phyloP scores from a whole-genome alignment of 2,888 invertebrate genomes.

The Melanotus villosus region DNA sequence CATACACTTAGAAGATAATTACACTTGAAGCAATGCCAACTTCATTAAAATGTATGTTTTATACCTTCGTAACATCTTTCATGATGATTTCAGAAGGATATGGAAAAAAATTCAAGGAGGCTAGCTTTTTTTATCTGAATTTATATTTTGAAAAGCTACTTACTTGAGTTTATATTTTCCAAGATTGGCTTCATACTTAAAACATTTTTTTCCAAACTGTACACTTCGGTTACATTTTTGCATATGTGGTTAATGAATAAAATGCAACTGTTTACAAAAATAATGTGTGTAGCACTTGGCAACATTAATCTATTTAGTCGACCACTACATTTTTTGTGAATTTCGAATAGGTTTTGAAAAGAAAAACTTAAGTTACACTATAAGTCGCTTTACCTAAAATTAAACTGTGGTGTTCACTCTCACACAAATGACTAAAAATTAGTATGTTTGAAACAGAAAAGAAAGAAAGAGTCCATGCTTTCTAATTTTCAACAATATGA shows the following conservation, averaged over 20 bases:
- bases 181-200: slow-evolving; percentile 25
- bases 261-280: neutral
- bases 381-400: neutral
- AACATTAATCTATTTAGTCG: too few species aligned
- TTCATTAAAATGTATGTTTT: neutral
- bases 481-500: slow-evolving; percentile 63
- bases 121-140: too few species aligned
- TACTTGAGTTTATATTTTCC: slow-evolving; percentile 37
- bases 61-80: neutral
- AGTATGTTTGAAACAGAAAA: slow-evolving; percentile 20
- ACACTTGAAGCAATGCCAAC: neutral
- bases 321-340: neutral
- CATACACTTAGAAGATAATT: slow-evolving; percentile 4
- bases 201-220: slow-evolving; percentile 20
- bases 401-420: neutral
- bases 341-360: neutral
- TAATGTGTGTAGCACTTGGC: too few species aligned
- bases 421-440: slow-evolving; percentile 16
- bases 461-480: slow-evolving; percentile 58
- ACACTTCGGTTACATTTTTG: slow-evolving; percentile 32
- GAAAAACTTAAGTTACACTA: neutral
- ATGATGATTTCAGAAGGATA: too few species aligned
- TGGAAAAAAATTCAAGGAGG: too few species aligned
- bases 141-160: slow-evolving; percentile 15
- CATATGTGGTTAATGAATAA: neutral